These are phyloP conservation scores for Colletes gigas DNA, from an alignment of 1,140 invertebrate species.

Conservation along the genomic window DNA sequence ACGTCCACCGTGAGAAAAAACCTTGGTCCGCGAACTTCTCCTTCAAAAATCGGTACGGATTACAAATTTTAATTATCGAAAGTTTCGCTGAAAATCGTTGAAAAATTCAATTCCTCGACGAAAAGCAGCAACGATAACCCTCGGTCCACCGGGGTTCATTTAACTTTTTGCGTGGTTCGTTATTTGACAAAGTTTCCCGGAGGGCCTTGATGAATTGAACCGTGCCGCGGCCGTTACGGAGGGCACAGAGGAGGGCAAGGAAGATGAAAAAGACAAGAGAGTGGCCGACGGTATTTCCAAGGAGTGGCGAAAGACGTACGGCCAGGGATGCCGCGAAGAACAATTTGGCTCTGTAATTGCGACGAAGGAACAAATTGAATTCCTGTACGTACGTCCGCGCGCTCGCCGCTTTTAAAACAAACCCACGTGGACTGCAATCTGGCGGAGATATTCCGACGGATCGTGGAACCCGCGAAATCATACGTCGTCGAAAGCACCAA, in stretches of 20 bases:
- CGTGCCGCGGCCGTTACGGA: background rate
- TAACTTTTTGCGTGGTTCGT: background rate
- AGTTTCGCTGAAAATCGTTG: background rate
- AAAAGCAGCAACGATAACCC: background rate
- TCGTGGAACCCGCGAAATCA: conserved; percentile 14
- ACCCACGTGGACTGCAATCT: background rate
- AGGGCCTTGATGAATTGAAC: background rate
- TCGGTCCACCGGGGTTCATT: background rate
- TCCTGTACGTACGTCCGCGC: conserved; percentile 34
- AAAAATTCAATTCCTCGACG: background rate
- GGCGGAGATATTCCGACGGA: background rate
- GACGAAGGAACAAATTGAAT: conserved; percentile 46
- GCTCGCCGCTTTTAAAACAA: conserved; percentile 17
- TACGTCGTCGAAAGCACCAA: background rate
- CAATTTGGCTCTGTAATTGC: conserved; percentile 51
- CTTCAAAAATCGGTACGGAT: too few species aligned
- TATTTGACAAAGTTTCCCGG: conserved; percentile 4
- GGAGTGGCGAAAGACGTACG: conserved; percentile 36
- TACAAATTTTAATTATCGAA: too few species aligned
- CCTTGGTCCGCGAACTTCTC: background rate
- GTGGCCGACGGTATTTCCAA: conserved; percentile 30
- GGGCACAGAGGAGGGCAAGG: background rate
- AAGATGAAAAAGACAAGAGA: conserved; percentile 12
- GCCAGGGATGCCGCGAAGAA: conserved; percentile 28
- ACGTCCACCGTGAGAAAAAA: conserved; percentile 21